These are phyloP conservation scores for Meghimatium bilineatum DNA, from an alignment of 2,888 invertebrate species.

Conservation along the genomic window DNA sequence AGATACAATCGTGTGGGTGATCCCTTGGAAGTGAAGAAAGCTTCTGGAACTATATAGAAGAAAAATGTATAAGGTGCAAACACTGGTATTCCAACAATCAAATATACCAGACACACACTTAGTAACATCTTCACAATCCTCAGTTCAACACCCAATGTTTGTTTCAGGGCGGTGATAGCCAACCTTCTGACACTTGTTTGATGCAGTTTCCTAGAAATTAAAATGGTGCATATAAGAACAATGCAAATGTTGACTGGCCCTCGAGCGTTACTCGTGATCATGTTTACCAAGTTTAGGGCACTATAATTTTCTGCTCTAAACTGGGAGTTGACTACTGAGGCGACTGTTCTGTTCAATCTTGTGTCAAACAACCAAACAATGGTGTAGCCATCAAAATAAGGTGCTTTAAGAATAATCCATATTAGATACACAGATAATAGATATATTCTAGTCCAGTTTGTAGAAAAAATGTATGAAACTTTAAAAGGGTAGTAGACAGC, in stretches of 20 bases:
- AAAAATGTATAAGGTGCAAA: not conserved
- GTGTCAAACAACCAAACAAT: not conserved
- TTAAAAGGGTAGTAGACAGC: slow-evolving; percentile 21
- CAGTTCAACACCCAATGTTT: not conserved
- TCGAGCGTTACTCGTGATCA: slow-evolving; percentile 1
- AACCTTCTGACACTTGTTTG: not conserved
- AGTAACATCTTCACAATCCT: slow-evolving; percentile 8
- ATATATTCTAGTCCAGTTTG: not conserved
- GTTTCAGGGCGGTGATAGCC: not conserved
- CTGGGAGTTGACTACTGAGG: not conserved
- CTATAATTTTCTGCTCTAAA: not conserved
- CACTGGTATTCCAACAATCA: not conserved
- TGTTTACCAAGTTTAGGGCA: not conserved
- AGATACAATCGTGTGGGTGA: not conserved
- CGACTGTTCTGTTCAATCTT: not conserved
- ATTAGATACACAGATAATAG: not conserved
- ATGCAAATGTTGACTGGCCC: not conserved
- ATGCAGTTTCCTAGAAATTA: not conserved
- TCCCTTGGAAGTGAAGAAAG: not conserved
- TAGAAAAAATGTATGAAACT: not conserved
- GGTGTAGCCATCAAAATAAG: not conserved
- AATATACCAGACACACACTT: not conserved
- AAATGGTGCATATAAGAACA: not conserved
- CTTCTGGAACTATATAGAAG: not conserved
- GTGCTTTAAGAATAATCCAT: not conserved